Percentiles rank a stretch among this genome's conserved stretches.
Conservation (phyloP, 2,113 vertebrate genomes). For the Upupa epops region DNA sequence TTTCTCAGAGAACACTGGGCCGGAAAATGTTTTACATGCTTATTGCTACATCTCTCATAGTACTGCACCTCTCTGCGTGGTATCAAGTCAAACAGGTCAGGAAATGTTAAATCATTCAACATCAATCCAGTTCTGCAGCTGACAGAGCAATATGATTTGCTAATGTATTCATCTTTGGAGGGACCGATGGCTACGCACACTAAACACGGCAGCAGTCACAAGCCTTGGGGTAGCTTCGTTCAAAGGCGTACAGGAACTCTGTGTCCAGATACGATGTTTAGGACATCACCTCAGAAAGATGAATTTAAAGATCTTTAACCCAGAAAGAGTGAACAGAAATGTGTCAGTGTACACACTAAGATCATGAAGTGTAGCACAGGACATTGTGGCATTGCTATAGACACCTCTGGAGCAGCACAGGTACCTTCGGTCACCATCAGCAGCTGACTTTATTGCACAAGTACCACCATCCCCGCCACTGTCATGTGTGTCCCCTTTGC, state of each 20-base stretch:
- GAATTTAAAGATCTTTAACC: background rate
- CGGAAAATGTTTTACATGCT: background rate
- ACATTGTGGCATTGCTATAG: rapidly evolving
- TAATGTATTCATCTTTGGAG: background rate
- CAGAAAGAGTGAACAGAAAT: background rate
- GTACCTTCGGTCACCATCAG: background rate
- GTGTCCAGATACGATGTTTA: background rate
- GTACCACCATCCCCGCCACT: background rate
- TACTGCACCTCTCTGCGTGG: background rate
- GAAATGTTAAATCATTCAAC: background rate
- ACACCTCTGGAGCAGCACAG: background rate
- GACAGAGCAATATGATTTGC: background rate
- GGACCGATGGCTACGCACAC: background rate
- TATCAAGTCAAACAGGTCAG: background rate
- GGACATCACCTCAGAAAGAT: background rate
- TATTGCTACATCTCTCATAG: background rate
- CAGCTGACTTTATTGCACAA: background rate
- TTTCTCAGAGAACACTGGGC: background rate
- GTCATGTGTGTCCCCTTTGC: background rate
- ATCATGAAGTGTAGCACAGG: background rate
- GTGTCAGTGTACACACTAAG: background rate
- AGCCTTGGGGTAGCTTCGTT: background rate
- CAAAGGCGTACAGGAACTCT: background rate
- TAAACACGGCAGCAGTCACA: background rate
- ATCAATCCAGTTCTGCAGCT: background rate